A percentile compares a stretch with the other conserved stretches of the same genome.
Conservation (phyloP, 2,797 vertebrate species). For the Pyrocephalus nanus region DNA sequence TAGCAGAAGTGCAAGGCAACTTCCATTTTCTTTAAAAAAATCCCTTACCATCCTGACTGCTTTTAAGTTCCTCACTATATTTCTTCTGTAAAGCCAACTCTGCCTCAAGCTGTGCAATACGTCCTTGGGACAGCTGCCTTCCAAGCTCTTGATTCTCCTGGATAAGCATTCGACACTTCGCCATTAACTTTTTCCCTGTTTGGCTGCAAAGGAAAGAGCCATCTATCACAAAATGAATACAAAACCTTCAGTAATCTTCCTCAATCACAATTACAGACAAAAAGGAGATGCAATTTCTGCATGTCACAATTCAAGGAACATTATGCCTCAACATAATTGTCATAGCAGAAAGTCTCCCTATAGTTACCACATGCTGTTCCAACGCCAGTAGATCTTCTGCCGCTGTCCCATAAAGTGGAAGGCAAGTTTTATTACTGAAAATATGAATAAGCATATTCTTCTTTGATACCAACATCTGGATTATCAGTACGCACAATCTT, state of each 20-base stretch:
- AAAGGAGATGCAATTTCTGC: slow-evolving; percentile 57
- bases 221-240: slow-evolving; percentile 92
- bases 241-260: slow-evolving; percentile 67
- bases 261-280: slow-evolving; percentile 56
- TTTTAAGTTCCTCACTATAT: slow-evolving; percentile 99
- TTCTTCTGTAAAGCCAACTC: slow-evolving; percentile 99
- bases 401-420: slow-evolving; percentile 64
- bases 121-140: slow-evolving; percentile 98
- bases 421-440: slow-evolving; percentile 65
- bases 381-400: slow-evolving; percentile 62
- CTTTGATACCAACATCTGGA: slow-evolving; percentile 51
- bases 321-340: slow-evolving; percentile 58
- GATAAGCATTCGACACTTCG: slow-evolving; percentile 99
- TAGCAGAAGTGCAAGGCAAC: slow-evolving; percentile 61
- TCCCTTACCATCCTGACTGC: slow-evolving; percentile 98
- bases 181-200: slow-evolving; percentile 99
- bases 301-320: slow-evolving; percentile 58
- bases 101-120: slow-evolving; percentile 98
- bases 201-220: slow-evolving; percentile 99
- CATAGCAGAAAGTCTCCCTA: slow-evolving; percentile 68
- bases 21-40: slow-evolving; percentile 60
- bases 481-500: slow-evolving; percentile 20
- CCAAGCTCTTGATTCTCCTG: slow-evolving; percentile 99
- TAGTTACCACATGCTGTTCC: slow-evolving; percentile 67
- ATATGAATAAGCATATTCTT: slow-evolving; percentile 53